Base-by-base conservation (phyloP, 2,113 vertebrate species). In the Neopipo cinnamomea region DNA sequence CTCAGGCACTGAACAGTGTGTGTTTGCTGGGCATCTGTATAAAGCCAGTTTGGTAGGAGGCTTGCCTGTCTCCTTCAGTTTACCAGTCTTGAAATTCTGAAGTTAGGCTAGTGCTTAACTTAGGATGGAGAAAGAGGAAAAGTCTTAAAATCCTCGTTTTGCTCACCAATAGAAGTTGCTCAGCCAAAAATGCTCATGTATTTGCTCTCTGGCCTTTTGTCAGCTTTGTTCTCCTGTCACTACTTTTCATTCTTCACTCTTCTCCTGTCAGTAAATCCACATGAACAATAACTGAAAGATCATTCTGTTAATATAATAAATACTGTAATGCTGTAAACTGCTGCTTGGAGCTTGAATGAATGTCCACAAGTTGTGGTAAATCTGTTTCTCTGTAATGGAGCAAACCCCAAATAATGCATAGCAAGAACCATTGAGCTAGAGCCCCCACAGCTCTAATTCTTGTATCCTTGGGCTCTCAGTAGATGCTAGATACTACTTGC, bases 391-490 rank as follows among this genome's bases (percentile, higher is more conserved):
- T 70, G 55, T 82, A 90, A 84, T 39, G 65, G 68, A 85, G 88
- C 67, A 95, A 86, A 49, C 25, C 37, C 55, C 47, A 78, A 53
- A 83, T 55, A 61, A 50, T 88, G 75, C 68, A 58, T 58, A 86
- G 25, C 49, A 88, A 83, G 92, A 92, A 53, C 88, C 86, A 73
- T 47, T 55, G 83, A 86, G 68, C 72, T 49, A 18, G 49, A 85
- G 75, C 63, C 37, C 28, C 85, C 73, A 6, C 62, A 62, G 42
- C 72, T 94, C 79, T 93, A 90, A 94, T 76, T 96, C 92, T 73
- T 88, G 72, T 92, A 86, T 94, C 92, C 94, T 92, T 93, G 91
- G 91, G 50, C 92, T 96, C 88, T 88, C 88, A 50, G 75, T 76
- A 2, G 39, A 20, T 85, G 35, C 76, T 91, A 85, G 92, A 89